phyloP scores from a whole-genome alignment of 2,113 vertebrate genomes.

The Mesocricetus auratus region DNA sequence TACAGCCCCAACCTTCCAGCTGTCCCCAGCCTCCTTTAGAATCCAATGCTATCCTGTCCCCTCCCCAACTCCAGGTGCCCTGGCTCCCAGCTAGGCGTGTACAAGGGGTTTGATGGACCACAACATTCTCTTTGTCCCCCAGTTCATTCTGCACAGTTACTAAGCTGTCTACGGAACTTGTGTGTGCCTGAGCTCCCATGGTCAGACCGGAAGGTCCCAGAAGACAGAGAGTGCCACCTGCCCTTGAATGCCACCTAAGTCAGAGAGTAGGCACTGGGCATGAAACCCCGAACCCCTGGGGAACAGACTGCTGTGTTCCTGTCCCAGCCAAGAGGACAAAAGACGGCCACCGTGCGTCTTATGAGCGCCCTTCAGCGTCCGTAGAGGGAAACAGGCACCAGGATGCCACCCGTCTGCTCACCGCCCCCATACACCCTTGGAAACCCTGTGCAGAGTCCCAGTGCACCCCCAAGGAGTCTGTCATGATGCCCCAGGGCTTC shows the following conservation, averaged over 20 bases:
- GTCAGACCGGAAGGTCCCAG: neutral
- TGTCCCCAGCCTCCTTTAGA: neutral
- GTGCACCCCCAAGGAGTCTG: neutral
- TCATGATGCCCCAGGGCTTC: neutral
- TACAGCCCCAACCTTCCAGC: neutral
- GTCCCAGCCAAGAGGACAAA: neutral
- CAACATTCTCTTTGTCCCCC: neutral
- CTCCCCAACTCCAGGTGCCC: neutral
- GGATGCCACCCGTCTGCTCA: neutral
- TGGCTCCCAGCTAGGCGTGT: neutral
- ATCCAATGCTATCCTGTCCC: neutral
- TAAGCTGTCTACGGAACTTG: neutral
- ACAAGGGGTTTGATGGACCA: neutral
- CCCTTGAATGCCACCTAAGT: neutral
- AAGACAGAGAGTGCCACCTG: neutral
- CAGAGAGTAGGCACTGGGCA: rapidly evolving
- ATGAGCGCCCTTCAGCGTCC: neutral
- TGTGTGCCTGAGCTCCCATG: neutral
- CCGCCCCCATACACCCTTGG: neutral
- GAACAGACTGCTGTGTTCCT: neutral
- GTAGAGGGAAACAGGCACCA: neutral
- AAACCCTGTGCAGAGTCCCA: neutral
- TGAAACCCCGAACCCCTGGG: neutral
- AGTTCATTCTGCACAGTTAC: neutral
- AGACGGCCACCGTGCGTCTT: neutral